These are phyloP conservation scores for Pyrocephalus nanus DNA, from an alignment of 2,797 vertebrate genomes.

Conservation along the genomic window DNA sequence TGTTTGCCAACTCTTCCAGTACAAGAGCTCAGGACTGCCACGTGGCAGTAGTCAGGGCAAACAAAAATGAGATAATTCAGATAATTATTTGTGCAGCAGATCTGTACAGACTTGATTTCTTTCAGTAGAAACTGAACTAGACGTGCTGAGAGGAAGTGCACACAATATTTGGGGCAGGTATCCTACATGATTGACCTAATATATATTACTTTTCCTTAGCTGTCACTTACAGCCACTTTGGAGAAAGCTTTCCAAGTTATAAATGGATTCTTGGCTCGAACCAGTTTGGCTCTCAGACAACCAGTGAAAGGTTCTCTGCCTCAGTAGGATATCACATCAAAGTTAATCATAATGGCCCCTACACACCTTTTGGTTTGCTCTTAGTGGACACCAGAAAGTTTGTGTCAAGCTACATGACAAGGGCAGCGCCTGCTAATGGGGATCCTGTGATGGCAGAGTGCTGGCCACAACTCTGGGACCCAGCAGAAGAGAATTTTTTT, in stretches of 20 bases:
- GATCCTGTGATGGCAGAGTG: neutral
- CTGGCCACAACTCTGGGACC: neutral
- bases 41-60: neutral
- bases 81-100: neutral
- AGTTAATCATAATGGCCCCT: neutral
- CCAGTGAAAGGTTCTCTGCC: neutral
- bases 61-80: neutral
- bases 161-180: neutral
- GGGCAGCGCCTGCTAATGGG: neutral
- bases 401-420: neutral
- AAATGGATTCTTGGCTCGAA: neutral
- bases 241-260: neutral
- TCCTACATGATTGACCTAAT: neutral
- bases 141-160: neutral
- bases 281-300: neutral
- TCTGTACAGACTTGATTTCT: neutral
- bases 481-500: neutral
- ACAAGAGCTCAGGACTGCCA: neutral
- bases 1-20: neutral
- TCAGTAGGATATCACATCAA: neutral
- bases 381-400: neutral
- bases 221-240: neutral
- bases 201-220: neutral
- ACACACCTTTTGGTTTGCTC: neutral
- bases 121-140: neutral